Base-by-base conservation (phyloP, 2,113 vertebrate genomes). In the Bos indicus region DNA sequence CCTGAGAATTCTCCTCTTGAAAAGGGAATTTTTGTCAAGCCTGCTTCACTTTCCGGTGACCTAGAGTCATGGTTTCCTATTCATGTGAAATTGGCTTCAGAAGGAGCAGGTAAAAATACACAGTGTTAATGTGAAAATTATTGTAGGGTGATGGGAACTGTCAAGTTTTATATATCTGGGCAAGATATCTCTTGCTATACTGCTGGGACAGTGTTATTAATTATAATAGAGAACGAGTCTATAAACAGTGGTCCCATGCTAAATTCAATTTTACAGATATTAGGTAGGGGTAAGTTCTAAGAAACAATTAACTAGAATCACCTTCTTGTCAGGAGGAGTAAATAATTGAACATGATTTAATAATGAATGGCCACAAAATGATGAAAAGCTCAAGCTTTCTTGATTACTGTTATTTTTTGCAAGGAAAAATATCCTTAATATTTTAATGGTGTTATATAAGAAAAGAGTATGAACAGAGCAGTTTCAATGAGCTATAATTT, bases 211-310 rank as follows among this genome's bases (percentile, higher is more conserved):
- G 46, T 30, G 92, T 93, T 85, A 96, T 97, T 96, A 96, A 95
- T 96, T 92, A 89, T n/a, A 92, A 57, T 13, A 80, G 82, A 95
- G 94, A 96, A 2, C 17, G 93, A 97, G 71, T 60, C 77, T 48
- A 28, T 54, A 97, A 94, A 90, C 82, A 71, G 51, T 36, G 6
- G 59, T 96, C 77, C 78, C 64, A 4, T 78, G 88, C 40, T 80
- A 90, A 97, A 97, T 95, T 92, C 1, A 94, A n/a, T 97, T 98
- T 82, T 87, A 64, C 17, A 90, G 88, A 51, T 64, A 67, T 81
- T 91, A 95, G 14, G 52, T 5, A 95, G 81, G 57, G 48, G 13
- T 46, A 48, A 36, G 40, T 92, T 98, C 52, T 59, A 96, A 97
- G 21, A 96, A 97, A 97, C 71, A 87, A 91, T 93, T 84, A 97